Evolutionary conservation across 2,888 invertebrate species (phyloP).

Genomic region (Pecten maximus): DNA sequence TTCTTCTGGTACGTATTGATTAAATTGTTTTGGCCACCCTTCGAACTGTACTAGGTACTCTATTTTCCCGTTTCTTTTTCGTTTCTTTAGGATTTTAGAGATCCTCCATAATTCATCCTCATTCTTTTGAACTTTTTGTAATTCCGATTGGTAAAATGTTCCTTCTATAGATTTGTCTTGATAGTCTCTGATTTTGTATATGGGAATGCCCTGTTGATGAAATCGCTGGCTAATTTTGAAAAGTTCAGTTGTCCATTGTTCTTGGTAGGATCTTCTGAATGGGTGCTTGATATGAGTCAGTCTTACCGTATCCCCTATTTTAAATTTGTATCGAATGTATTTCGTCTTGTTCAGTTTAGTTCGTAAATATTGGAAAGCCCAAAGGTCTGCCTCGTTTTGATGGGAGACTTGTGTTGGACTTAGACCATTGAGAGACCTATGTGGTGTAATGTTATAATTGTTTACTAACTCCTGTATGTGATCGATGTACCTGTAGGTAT

Average conservation of each 20-base stretch:
- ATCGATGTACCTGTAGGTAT: conserved; percentile 36
- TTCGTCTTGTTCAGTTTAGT: conserved; percentile 31
- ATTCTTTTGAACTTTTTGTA: conserved; percentile 53
- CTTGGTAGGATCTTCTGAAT: too few relatives aligned
- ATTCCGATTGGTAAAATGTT: conserved; percentile 43
- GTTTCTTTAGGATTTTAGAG: conserved; percentile 46
- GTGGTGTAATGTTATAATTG: conserved; percentile 36
- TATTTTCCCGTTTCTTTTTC: conserved; percentile 44
- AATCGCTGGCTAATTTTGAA: too few relatives aligned
- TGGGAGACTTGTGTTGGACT: conserved; percentile 48
- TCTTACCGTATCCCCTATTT: conserved; percentile 48
- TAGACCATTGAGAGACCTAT: not conserved
- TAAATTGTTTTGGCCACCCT: conserved; percentile 52
- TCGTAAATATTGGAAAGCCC: conserved; percentile 41
- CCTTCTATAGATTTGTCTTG: conserved; percentile 39
- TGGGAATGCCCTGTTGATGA: too few relatives aligned
- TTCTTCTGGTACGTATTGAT: too few relatives aligned
- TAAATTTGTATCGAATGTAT: conserved; percentile 41
- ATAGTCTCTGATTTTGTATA: too few relatives aligned
- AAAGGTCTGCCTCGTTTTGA: conserved; percentile 50
- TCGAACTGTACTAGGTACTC: conserved; percentile 46
- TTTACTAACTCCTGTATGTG: not conserved
- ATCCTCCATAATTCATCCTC: conserved; percentile 57
- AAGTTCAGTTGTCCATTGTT: too few relatives aligned
- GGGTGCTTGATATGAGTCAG: conserved; percentile 38